Conservation (phyloP, 1,140 invertebrate genomes). For the Bombyx mori region ASM3026992v2 NC_085133.1:1210501-1211000, state of each 20-base stretch:
- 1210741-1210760: conserved; percentile 52
- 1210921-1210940: no score
- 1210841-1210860: no score
- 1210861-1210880: no score
- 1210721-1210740: conserved; percentile 46
- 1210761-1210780: conserved; percentile 39
- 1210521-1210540: no score
- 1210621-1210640: conserved; percentile 24
- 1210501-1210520: no score
- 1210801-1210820: conserved; percentile 5
- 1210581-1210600: neutral
- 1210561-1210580: no score
- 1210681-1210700: conserved; percentile 45
- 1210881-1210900: no score
- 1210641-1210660: conserved; percentile 41
- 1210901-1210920: no score
- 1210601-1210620: conserved; percentile 38
- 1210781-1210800: conserved; percentile 54
- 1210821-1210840: neutral
- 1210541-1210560: no score
- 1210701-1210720: conserved; percentile 45
- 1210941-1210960: no score
- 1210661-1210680: conserved; percentile 36
- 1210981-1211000: no score
- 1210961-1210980: no score